These are phyloP conservation scores for Entelurus aequoreus DNA, from an alignment of 2,113 vertebrate genomes.

Conservation along the genomic window DNA sequence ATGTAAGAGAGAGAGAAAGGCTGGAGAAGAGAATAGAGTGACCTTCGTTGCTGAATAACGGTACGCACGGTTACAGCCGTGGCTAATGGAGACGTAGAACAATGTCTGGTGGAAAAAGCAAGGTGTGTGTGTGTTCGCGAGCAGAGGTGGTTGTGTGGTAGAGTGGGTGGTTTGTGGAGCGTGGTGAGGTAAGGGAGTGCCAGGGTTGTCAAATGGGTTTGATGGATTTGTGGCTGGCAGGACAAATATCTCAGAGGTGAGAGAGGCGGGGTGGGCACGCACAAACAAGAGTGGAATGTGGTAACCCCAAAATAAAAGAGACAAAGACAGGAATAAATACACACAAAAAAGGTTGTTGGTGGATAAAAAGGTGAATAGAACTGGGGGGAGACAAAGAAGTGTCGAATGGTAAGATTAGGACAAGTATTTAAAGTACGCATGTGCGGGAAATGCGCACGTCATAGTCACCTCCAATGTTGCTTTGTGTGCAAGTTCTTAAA, in stretches of 20 bases:
- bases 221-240: constrained; percentile 17
- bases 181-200: constrained; percentile 12
- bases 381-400: neutral
- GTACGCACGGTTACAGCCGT: constrained; percentile 41
- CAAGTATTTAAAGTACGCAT: no score
- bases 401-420: constrained; percentile 16
- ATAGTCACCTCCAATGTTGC: no score
- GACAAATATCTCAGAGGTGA: constrained; percentile 8
- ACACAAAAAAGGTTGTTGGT: neutral
- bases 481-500: no score
- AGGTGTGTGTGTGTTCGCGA: constrained; percentile 7
- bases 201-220: constrained; percentile 1
- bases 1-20: neutral
- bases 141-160: no score
- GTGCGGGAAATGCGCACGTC: no score
- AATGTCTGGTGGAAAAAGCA: constrained; percentile 7
- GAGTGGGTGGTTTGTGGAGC: no score
- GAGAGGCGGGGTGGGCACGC: neutral
- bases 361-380: no score
- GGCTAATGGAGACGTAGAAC: constrained; percentile 54
- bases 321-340: neutral
- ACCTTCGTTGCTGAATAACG: constrained; percentile 57
- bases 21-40: neutral
- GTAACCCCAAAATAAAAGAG: constrained; percentile 6
- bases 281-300: neutral